A percentile compares a stretch with the other conserved stretches of the same genome.
Conservation (phyloP, 2,113 vertebrate species). For the Dicentrarchus labrax region DNA sequence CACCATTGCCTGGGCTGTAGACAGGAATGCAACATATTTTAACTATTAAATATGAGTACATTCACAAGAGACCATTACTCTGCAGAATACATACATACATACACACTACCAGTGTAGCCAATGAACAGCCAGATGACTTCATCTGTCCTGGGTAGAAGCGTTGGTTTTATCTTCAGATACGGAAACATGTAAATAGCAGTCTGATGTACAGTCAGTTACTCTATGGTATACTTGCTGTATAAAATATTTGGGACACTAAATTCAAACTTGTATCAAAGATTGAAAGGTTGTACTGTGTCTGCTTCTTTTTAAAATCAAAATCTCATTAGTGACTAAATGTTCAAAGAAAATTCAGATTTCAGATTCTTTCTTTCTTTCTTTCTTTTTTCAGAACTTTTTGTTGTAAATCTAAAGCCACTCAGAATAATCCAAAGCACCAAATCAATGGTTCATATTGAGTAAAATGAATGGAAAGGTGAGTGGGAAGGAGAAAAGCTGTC, state of each 20-base stretch:
- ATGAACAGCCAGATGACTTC: conserved; percentile 46
- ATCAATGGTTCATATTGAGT: too few relatives aligned
- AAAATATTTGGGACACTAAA: neutral
- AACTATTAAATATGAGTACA: neutral
- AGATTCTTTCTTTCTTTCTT: neutral
- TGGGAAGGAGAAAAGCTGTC: neutral
- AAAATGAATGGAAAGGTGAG: neutral
- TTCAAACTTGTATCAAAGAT: neutral
- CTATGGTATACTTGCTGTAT: neutral
- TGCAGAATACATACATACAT: neutral
- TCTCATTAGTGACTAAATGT: too few relatives aligned
- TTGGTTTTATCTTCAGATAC: conserved; percentile 26
- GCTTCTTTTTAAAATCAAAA: neutral
- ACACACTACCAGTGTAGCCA: conserved; percentile 13
- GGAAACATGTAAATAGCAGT: neutral
- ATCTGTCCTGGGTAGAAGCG: conserved; percentile 26
- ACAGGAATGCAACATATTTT: too few relatives aligned
- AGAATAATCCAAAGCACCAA: too few relatives aligned
- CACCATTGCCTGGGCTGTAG: too few relatives aligned
- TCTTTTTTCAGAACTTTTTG: too few relatives aligned
- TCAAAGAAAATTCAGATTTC: neutral
- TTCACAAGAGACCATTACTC: conserved; percentile 12
- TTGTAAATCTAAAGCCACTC: too few relatives aligned
- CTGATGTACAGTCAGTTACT: neutral
- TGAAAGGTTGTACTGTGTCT: neutral